phyloP scores from a whole-genome alignment of 2,113 vertebrate genomes.

The Paralichthys olivaceus region DNA sequence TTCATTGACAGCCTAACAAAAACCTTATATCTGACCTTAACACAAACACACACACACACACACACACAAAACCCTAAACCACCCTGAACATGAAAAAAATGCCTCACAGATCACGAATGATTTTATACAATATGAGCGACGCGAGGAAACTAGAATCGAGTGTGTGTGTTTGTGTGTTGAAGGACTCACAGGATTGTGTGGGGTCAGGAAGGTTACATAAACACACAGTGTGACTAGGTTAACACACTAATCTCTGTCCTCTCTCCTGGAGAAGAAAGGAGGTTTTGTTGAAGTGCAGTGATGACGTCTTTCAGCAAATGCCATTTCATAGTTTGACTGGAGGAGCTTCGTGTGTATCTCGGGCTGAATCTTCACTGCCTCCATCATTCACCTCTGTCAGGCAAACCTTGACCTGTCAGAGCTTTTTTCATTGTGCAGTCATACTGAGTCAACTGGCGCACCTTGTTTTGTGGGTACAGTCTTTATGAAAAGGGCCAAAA shows the following conservation, averaged over 20 bases:
- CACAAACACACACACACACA: too few relatives aligned
- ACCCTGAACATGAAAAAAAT: constrained; percentile 11
- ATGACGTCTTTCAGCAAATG: constrained; percentile 51
- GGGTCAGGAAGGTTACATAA: constrained; percentile 67
- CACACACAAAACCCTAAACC: too few relatives aligned
- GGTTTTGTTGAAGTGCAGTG: constrained; percentile 63
- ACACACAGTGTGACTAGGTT: constrained; percentile 55
- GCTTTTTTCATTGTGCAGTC: constrained; percentile 8
- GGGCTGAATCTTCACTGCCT: neutral
- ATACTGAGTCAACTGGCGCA: constrained; percentile 25
- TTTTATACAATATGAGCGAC: constrained; percentile 29
- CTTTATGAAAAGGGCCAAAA: constrained; percentile 24
- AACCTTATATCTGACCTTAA: too few relatives aligned
- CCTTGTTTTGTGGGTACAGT: constrained; percentile 41
- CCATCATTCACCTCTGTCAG: constrained; percentile 28
- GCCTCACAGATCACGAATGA: constrained; percentile 2
- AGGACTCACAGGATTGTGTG: constrained; percentile 41
- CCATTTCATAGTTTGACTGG: constrained; percentile 33
- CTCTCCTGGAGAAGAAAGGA: constrained; percentile 65
- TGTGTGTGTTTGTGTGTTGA: constrained; percentile 31
- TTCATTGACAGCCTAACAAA: too few relatives aligned
- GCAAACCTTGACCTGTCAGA: constrained; percentile 18
- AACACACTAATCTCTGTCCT: constrained; percentile 68
- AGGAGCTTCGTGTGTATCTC: constrained; percentile 34
- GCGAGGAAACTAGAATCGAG: constrained; percentile 6